Evolutionary conservation across 1,140 invertebrate species (phyloP), one percentile per base, ranked within the genome.

Genomic region (Drosophila jambulina): DNA sequence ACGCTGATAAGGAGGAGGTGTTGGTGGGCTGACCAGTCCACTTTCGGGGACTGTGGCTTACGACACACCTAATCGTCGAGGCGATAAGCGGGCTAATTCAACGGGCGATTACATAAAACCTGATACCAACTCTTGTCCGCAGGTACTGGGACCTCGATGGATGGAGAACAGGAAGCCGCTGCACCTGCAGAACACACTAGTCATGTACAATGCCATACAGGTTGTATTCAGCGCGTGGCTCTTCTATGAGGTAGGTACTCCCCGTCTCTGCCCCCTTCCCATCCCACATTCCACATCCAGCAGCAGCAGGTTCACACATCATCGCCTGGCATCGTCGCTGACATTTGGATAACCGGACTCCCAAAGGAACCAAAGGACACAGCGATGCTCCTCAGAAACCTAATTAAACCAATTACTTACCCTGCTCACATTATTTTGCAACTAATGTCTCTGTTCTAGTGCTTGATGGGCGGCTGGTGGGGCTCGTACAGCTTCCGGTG

Each of bases 111-210:
- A 29, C 60, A 48, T 42, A 48, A 42, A 43, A 5, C 29, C 58
- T 60, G 29, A 43, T 49, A 46, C 2, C 25, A 40, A 13, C 29
- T 19, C 10, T 40, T 0, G 13, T 69, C 93, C 86, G n/a, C 92
- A 95, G 94, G 93, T 95, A 72, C 71, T 94, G 58, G 97, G 97
- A 13, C 97, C 97, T 49, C 95, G 95, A 85, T 93, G 96, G 53
- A 99, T 99, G 98, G 96, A 97, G 93, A 96, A 97, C 91, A 95
- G 97, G 79, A 96, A 97, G 93, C 96, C 97, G 5, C 96, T 96
- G 91, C 95, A 98, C 74, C 94, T 98, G 21, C 95, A 97, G 78
- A 95, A 95, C 71, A 93, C 96, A 29, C 94, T 98, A 77, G 95
- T 98, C 91, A 93, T 95, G 54, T 99, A 99, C 93, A 98, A 99